phyloP scores from a whole-genome alignment of 2,113 vertebrate genomes.

The Corapipo altera region DNA sequence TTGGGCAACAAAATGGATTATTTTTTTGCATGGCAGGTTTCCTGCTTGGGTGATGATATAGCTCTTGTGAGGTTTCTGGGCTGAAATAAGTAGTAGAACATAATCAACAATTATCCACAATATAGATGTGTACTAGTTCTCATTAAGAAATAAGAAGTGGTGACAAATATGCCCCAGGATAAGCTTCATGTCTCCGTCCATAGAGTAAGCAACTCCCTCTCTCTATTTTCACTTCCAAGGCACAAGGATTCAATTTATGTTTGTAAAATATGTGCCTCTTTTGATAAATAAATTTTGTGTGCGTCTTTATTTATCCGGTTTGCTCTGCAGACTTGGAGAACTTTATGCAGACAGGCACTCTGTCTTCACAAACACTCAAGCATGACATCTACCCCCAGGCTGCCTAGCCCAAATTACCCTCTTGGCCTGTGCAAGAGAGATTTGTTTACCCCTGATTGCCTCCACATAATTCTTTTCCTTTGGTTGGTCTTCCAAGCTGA shows the following conservation, averaged over 20 bases:
- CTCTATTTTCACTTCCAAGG: not conserved
- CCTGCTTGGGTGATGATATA: slow-evolving; percentile 81
- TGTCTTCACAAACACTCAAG: not conserved
- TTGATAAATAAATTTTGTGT: not conserved
- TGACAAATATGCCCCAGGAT: not conserved
- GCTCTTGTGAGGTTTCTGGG: slow-evolving; percentile 2
- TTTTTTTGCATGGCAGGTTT: slow-evolving; percentile 81
- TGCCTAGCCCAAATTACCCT: not conserved
- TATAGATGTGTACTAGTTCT: not conserved
- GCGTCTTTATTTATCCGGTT: not conserved
- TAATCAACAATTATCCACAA: not conserved
- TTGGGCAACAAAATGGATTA: slow-evolving; percentile 78
- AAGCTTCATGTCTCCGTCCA: not conserved
- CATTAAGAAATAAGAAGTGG: not conserved
- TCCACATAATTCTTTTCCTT: not conserved
- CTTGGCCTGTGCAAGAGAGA: not conserved
- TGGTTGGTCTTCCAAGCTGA: not conserved
- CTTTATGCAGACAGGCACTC: not conserved
- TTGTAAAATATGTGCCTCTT: not conserved
- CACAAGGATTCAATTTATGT: not conserved
- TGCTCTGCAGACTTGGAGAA: not conserved
- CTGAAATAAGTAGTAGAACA: slow-evolving; percentile 64
- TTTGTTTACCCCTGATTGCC: not conserved
- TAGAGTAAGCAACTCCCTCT: not conserved
- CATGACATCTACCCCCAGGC: not conserved